Evolutionary conservation across 2,888 invertebrate genomes (phyloP).

Genomic region (Philhelius pedissequus): DNA sequence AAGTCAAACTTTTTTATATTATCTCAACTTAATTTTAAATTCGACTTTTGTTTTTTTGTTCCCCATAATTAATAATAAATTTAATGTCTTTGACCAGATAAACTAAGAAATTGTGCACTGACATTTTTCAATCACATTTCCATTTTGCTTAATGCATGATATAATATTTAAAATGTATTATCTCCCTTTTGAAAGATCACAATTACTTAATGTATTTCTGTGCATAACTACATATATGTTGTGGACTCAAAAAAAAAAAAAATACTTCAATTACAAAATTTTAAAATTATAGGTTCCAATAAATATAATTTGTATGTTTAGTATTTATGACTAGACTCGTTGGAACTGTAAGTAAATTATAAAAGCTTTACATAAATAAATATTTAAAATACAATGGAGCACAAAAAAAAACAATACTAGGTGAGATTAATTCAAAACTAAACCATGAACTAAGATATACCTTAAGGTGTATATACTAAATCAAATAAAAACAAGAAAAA

Average conservation of each 20-base stretch:
- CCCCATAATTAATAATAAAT: background rate
- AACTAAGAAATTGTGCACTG: background rate
- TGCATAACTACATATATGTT: background rate
- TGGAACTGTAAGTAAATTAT: background rate
- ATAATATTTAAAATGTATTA: background rate
- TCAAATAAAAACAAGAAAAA: constrained; percentile 54
- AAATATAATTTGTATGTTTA: background rate
- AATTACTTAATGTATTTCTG: background rate
- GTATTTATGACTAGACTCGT: constrained; percentile 33
- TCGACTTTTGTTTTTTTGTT: background rate
- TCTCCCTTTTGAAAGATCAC: background rate
- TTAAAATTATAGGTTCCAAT: background rate
- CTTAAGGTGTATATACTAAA: background rate
- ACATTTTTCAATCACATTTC: background rate
- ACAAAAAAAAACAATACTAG: constrained; percentile 66
- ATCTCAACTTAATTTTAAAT: too few relatives aligned
- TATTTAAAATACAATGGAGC: constrained; percentile 69
- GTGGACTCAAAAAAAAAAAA: background rate
- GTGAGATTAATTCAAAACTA: constrained; percentile 36
- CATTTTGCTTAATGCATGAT: background rate
- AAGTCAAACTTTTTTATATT: too few relatives aligned
- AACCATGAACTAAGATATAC: background rate
- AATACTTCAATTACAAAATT: background rate
- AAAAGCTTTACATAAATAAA: constrained; percentile 54
- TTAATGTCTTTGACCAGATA: background rate